Evolutionary conservation across 2,888 invertebrate species (phyloP), one percentile per base, ranked within the genome.

Genomic region (Andrena praecox): DNA sequence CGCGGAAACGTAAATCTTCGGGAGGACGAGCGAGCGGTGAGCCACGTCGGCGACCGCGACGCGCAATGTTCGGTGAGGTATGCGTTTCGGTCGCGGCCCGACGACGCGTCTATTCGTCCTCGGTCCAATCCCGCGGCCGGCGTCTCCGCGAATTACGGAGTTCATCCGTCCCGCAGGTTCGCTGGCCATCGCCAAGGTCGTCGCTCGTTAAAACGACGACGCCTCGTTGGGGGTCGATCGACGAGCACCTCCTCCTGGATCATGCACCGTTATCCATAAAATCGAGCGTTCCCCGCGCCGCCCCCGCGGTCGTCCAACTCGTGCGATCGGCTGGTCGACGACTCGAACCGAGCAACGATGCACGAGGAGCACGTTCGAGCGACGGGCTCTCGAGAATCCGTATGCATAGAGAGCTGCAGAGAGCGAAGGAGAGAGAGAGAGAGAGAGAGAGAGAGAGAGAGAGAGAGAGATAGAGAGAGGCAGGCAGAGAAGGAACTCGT

Each of bases 401-500:
- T 86, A 84, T 70, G 77, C 81, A 72, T 75, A 52, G 66, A 62
- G 73, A 42, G 16, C 33, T 54, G 72, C 59, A 16, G 31, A 20
- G 24, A 20, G n/a, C n/a, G 52, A 52, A 52, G n/a, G 66, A 71
- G 59, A 60, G 48, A 42, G 48, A 20, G 20, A 20, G 20, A 20
- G 20, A 20, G 20, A 60, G 48, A 42, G 56, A n/a, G n/a, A 16
- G 31, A 20, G 24, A 20, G n/a, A 6, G 52, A 52, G 20, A 6
- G 66, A 71, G 59, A 60, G 48, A 42, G 48, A 20, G 20, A 20
- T 0, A 20, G 20, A 20, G 20, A 60, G 48, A 42, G 56, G 63
- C 33, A 48, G n/a, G 62, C 24, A 24, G 69, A 66, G 77, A 68
- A 85, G 70, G 88, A 88, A 87, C 80, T 85, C 88, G 80, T 88